Conservation (phyloP, 2,113 vertebrate species). For the Neotoma lepida region DNA sequence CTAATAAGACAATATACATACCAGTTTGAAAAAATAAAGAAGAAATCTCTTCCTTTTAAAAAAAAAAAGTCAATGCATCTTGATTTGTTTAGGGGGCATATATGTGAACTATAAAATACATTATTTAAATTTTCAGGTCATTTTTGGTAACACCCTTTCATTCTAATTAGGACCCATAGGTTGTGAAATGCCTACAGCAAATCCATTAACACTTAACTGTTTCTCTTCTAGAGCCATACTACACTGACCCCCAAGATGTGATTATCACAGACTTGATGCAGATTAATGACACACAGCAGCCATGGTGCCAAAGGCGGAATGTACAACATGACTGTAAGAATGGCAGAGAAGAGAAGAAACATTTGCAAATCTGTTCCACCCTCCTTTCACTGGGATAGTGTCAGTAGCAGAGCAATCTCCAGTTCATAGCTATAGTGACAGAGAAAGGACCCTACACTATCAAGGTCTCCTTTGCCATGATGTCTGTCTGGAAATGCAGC, state of each 20-base stretch:
- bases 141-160: constrained; percentile 27
- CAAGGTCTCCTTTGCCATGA: neutral
- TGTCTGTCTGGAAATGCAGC: constrained; percentile 2
- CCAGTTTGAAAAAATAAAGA: constrained; percentile 43
- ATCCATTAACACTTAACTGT: constrained; percentile 68
- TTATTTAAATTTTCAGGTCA: constrained; percentile 67
- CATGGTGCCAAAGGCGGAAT: constrained; percentile 61
- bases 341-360: neutral
- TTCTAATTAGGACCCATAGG: constrained; percentile 67
- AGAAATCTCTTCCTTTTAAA: neutral
- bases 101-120: constrained; percentile 23
- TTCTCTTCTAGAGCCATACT: constrained; percentile 51
- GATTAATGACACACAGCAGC: constrained; percentile 46
- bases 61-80: neutral
- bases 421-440: neutral
- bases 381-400: neutral
- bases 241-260: constrained; percentile 43
- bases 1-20: neutral
- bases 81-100: constrained; percentile 42
- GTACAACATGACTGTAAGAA: neutral
- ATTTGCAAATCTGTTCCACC: neutral
- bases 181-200: constrained; percentile 74
- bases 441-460: neutral
- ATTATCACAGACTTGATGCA: neutral
- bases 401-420: neutral